Evolutionary conservation across 2,888 invertebrate species (phyloP), one percentile per base, ranked within the genome.

Genomic region (Thereva nobilitata): DNA sequence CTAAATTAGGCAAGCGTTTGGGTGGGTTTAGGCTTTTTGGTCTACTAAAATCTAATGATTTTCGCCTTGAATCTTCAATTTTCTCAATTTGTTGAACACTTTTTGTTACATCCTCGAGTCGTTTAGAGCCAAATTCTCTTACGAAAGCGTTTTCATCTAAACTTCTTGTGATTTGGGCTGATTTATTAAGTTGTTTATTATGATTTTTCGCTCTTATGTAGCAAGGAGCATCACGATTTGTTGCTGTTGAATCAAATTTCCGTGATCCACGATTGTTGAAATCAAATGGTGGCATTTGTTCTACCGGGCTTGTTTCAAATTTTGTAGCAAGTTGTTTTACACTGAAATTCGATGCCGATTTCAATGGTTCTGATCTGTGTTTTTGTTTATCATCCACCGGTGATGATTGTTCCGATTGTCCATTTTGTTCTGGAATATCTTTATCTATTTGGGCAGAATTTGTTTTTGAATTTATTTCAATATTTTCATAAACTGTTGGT

Each of bases 111-210:
- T 80, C 79, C 40, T 77, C 77, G 45, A 79, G 63, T 35, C 79
- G 76, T 56, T 80, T 79, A 34, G 78, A 45, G 0, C 86, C 86
- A 71, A 88, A 89, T 75, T 89, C 89, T 70, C 88, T 86, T 1
- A 87, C 82, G 72, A 91, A 90, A 8, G 89, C 89, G 71, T 88
- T 89, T 73, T 90, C 90, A 76, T 90, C 90, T 64, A 90, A 77
- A 0, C 90, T 90, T 37, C 89, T 81, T 0, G 89, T 88, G 49
- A 81, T 80, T 74, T 86, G 88, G 63, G 83, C 80, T 0, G 87
- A 85, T 70, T 86, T 85, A 74, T 87, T 88, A 0, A 87, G 81
- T 61, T 86, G 75, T 67, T 67, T 59, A 35, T 45, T 59, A 67
- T 82, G 82, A 23, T 84, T 84, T 72, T 86, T 84, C 0, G 88